Evolutionary conservation across 2,888 invertebrate species (phyloP).

Genomic region (Cantharis rufa): DNA sequence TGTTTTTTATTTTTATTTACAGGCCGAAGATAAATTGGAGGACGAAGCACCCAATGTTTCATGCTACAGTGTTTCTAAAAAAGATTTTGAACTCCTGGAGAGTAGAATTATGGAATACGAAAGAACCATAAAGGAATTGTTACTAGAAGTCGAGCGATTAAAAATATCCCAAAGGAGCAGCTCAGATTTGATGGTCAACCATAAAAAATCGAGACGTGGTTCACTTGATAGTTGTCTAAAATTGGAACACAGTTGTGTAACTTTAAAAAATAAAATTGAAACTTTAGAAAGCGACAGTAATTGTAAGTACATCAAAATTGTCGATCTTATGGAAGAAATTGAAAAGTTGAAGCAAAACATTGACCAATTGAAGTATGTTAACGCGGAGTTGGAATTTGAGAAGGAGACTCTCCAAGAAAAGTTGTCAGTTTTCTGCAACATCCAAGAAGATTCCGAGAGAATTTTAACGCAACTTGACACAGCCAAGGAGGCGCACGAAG

Average conservation of each 20-base stretch:
- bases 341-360: background rate
- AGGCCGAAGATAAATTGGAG: background rate
- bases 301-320: constrained; percentile 8
- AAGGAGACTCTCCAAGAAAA: background rate
- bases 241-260: background rate
- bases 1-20: background rate
- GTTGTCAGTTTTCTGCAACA: background rate
- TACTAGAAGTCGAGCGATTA: background rate
- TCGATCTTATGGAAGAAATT: constrained; percentile 19
- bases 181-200: background rate
- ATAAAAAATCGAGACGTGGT: background rate
- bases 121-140: background rate
- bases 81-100: background rate
- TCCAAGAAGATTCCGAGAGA: background rate
- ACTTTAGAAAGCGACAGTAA: constrained; percentile 10
- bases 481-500: background rate
- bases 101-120: background rate
- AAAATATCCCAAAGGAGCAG: background rate
- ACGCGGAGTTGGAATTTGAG: background rate
- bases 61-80: background rate
- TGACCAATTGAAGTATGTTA: background rate
- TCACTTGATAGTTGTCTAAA: background rate
- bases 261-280: background rate
- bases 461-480: background rate
- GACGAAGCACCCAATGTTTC: background rate